Base-by-base conservation (phyloP, 2,888 invertebrate species). In the Parelbella ahira region DNA sequence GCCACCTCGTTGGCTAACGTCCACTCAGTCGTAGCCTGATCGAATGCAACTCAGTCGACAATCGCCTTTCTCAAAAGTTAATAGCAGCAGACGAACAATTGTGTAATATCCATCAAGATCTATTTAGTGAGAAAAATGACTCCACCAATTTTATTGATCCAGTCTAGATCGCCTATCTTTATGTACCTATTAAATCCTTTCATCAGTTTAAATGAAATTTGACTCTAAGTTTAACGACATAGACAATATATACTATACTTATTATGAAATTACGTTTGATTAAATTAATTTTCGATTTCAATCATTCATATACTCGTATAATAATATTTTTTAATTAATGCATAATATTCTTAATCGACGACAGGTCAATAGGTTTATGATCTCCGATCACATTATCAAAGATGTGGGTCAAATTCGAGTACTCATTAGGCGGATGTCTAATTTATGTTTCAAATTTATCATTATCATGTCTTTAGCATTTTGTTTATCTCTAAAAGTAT, bases 1-100 rank as follows among this genome's bases (percentile, higher is more conserved):
- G 73, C 52, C 63, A 51, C 44, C 59, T 75, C 68, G 59, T 74
- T 71, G 62, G 53, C 52, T 58, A 68, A 72, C 55, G 51, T 54
- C 51, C 53, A 39, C 39, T 39, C 12, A 32, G 32, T 19, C 32
- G 53, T 50, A 30, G 53, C 48, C 53, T 60, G 59, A 70, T 59
- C 56, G 63, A 68, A 53, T 67, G 63, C 63, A 71, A 64, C 65
- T 56, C 56, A 68, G 52, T 60, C 42, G 55, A 61, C 60, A 58
- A 63, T 60, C 56, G 51, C 46, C 48, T 50, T 45, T 48, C 45
- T 47, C 44, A 45, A 38, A 24, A 12, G 11, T 13, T 18, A 7
- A 11, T 9, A 7, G 7, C 4, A 11, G 21, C 6, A 11, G 29
- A 37, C 23, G 21, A 13, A 13, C 37, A 29, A 29, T 37, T 5